Base-by-base conservation (phyloP, 2,888 invertebrate species). In the Aspidiotus destructor region DNA sequence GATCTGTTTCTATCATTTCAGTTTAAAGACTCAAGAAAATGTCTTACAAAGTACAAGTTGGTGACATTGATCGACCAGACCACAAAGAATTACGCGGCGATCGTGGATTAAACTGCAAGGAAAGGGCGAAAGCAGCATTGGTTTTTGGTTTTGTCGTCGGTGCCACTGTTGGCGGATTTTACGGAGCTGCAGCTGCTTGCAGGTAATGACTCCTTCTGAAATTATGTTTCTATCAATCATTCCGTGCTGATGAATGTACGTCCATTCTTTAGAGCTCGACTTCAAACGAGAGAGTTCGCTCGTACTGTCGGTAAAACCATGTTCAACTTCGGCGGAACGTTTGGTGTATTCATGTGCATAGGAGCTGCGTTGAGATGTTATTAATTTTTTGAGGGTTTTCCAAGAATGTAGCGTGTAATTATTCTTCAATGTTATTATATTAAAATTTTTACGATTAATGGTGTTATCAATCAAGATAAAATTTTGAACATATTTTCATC, bases 331-430 rank as follows among this genome's bases (percentile, higher is more conserved):
- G 97, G 96, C 58, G 96, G 95, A 69, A 96, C 97, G 44, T 98
- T 98, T 79, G 98, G 98, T 53, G 93, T 94, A 63, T 98, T 98
- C 79, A 94, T 98, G 92, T 92, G 90, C 41, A 90, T 92, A 72
- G 92, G 89, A 74, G 87, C 88, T 63, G 91, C 88, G 71, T 84
- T 92, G 75, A 83, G 91, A 76, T 92, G 91, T 80, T 91, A 28
- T 28, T 28, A 5, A 28, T 28, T 28, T 28, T 28, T 3, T 28
- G n/a, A 28, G 28, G 28, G 28, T 28, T 28, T 28, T 28, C 28
- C 28, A 5, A 28, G 28, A 5, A 28, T 28, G 28, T 28, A 28
- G 28, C 28, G 28, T 28, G 28, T 28, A 28, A 28, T 28, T 28
- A 3, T 28, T 28, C 28, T 28, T 28, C 28, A 28, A 28, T 28